Base-by-base conservation (phyloP, 2,113 vertebrate species). In the Cebidichthys violaceus region DNA sequence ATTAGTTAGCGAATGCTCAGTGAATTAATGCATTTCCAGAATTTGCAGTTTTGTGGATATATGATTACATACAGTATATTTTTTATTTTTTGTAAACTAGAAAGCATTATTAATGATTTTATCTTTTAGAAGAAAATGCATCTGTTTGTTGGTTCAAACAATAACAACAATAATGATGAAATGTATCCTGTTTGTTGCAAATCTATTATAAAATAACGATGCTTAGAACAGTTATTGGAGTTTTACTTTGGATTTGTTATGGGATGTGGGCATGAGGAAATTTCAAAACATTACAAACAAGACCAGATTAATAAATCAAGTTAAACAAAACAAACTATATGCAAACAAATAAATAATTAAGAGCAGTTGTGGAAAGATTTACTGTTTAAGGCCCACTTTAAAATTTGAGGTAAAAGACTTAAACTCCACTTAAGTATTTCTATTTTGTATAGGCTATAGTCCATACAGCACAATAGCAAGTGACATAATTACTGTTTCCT, bases 181-280 rank as follows among this genome's bases (percentile, higher is more conserved):
- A 24, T 57, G 22, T 57, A 57, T 29, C 55, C 2, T 54, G 55
- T 86, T 71, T 79, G 43, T 41, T 45, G 55, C 41, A 35, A 74
- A 74, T 29, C 1, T 27, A 31, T 24, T 78, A 71, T 71, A 77
- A 77, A 6, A 60, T 62, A 0, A 47, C 57, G 18, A 57, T 52
- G 4, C 33, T 77, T 59, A 2, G 1, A 39, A 54, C 43, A 60
- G 9, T 52, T 64, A 2, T 31, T 15, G 2, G 6, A n/a, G 29
- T 57, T 68, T 65, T 24, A 18, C 14, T 72, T 47, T 67, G 5
- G 20, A 65, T 33, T 73, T 80, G 20, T 57, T 52, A 35, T 43
- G 7, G 11, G 8, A 55, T 22, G 47, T 17, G 22, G 24, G 27
- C 20, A 59, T 24, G 0, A 39, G 59, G 9, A 54, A 8, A 39